phyloP scores from a whole-genome alignment of 2,888 invertebrate genomes.

The Scelioninae gen. 1 region DNA sequence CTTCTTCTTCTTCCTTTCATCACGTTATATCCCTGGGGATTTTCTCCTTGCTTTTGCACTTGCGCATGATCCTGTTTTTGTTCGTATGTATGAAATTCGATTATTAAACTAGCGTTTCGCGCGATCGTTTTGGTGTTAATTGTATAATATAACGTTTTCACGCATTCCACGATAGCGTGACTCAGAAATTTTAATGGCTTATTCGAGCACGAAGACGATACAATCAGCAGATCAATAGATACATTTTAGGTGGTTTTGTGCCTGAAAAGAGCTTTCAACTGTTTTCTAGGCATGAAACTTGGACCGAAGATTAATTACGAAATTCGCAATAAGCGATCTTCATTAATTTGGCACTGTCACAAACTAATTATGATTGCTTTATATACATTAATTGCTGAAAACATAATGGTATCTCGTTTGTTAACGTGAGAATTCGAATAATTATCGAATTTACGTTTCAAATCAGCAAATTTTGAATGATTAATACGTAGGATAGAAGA shows the following conservation, averaged over 20 bases:
- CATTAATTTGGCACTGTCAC: constrained; percentile 66
- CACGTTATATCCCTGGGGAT: background rate
- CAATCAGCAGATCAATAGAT: constrained; percentile 70
- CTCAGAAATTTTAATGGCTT: constrained; percentile 70
- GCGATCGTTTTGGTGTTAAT: constrained; percentile 64
- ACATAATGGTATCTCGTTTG: constrained; percentile 61
- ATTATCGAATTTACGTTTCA: constrained; percentile 58
- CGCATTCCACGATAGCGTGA: constrained; percentile 68
- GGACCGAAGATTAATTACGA: constrained; percentile 65
- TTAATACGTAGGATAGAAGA: constrained; percentile 24
- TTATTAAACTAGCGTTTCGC: constrained; percentile 55
- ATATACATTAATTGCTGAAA: constrained; percentile 49
- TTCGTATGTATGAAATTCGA: constrained; percentile 50
- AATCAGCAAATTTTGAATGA: constrained; percentile 54
- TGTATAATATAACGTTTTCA: constrained; percentile 66
- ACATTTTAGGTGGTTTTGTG: constrained; percentile 57
- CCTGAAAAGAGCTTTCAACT: constrained; percentile 64
- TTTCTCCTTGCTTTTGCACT: constrained; percentile 11
- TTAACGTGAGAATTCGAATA: constrained; percentile 42
- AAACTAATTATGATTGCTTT: constrained; percentile 67
- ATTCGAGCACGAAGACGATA: constrained; percentile 71
- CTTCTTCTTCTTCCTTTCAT: background rate
- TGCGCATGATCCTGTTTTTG: constrained; percentile 21
- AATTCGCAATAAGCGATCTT: constrained; percentile 67
- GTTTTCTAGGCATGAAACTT: constrained; percentile 60